Base-by-base conservation (phyloP, 2,113 vertebrate genomes). In the Bettongia penicillata region DNA sequence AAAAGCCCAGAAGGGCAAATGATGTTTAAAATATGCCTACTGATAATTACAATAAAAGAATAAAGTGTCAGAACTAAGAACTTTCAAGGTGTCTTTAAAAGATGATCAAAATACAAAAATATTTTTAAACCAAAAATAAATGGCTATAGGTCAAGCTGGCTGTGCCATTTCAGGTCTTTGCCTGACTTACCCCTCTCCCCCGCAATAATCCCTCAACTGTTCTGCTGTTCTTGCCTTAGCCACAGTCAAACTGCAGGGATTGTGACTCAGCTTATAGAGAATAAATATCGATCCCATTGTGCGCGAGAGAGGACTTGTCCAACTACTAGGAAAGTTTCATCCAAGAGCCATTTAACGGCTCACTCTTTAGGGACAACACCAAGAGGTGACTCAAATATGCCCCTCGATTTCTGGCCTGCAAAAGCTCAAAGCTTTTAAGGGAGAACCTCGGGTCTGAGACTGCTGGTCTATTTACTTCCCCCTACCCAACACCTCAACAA, bases 381-480 rank as follows among this genome's bases (percentile, higher is more conserved):
- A 43, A 77, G 5, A 68, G 68, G 37, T 43, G 37, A 77, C 1
- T n/a, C 37, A 19, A 43, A 84, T 43, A 19, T 22, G n/a, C 37
- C 37, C 68, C 16, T 68, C 14, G 57, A 68, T 37, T 37, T 68
- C 16, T 68, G 61, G 31, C 31, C 31, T 68, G n/a, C 19, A 84
- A n/a, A 84, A 43, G 5, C 68, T 43, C 37, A 84, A 23, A n/a
- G n/a, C n/a, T 16, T 84, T 84, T 31, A 61, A 84, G 68, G 37
- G 68, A 43, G 68, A 84, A 43, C 89, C 95, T 93, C 48, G 16
- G 31, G 53, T 93, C 90, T 94, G 55, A 48, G 52, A 90, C 51
- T 91, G 49, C 0, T 95, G 91, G 55, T 89, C 53, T 94, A 96
- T 84, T 84, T n/a, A 84, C 37, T 77, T n/a, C 31, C 61, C 31